These are phyloP conservation scores for Pardalotus punctatus DNA, from an alignment of 2,113 vertebrate species.

Conservation along the genomic window DNA sequence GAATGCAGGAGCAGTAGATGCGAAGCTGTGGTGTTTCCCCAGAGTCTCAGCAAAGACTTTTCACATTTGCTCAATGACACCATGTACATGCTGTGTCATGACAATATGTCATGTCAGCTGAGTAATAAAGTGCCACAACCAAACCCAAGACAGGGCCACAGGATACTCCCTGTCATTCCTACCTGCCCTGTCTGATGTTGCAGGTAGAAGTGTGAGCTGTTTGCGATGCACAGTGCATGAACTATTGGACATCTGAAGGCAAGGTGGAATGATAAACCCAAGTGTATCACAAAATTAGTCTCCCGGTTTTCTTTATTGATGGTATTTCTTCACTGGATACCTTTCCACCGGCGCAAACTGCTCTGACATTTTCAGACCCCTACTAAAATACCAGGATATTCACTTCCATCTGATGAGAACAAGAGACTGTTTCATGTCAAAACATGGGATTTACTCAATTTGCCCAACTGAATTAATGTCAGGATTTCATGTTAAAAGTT, in stretches of 20 bases:
- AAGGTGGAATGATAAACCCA: neutral
- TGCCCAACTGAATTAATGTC: constrained; percentile 38
- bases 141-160: neutral
- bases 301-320: neutral
- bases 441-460: constrained; percentile 33
- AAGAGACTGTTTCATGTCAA: constrained; percentile 54
- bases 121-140: neutral
- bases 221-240: neutral
- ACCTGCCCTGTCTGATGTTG: neutral
- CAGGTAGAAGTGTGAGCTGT: rapidly evolving
- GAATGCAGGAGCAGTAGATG: rapidly evolving
- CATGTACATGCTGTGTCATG: neutral
- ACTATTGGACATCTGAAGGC: neutral
- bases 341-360: neutral
- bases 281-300: neutral
- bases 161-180: neutral
- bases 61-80: neutral
- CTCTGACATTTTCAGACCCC: neutral
- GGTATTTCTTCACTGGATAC: neutral
- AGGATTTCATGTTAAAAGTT: constrained; percentile 59
- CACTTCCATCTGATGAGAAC: constrained; percentile 15
- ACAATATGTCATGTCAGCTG: neutral
- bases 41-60: neutral
- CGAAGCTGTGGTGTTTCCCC: neutral
- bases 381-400: neutral